Evolutionary conservation across 2,113 vertebrate species (phyloP), one percentile per base, ranked within the genome.

Genomic region (Xiphorhynchus elegans): DNA sequence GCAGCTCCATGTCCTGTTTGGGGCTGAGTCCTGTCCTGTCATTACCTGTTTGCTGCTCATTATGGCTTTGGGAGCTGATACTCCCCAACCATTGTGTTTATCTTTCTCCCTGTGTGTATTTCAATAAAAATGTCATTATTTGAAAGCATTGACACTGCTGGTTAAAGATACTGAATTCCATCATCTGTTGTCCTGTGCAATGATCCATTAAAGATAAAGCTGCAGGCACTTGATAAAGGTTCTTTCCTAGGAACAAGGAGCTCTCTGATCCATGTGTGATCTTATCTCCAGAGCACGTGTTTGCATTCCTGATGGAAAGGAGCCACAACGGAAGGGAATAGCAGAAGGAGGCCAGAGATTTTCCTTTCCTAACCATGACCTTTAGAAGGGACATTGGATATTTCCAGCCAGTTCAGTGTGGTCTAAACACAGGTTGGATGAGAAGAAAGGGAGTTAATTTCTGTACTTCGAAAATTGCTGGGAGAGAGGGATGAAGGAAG

Each of bases 61-160:
- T 95, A 66, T 15, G 67, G 53, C 78, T 92, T 62, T 82, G 91
- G 25, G 56, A 81, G 83, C 37, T 73, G 85, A 70, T 79, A n/a
- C 52, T 86, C 69, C 68, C 55, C 52, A 67, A 77, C 69, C 72
- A 50, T 64, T 77, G 49, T 91, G 87, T 91, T 95, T 96, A 88
- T 97, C 96, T 97, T 42, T 21, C 70, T 49, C 59, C 50, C 95
- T 42, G 50, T 28, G 46, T 87, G 84, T 37, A 44, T 95, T 95
- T 93, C 91, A 93, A 55, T 96, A 78, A 88, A 96, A 97, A 92
- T 78, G 92, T 86, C 96, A 35, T 95, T 96, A 93, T 96, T 95
- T 95, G 96, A 81, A 93, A 49, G 94, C 93, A 49, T 82, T 82
- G 93, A 69, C 75, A 44, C 86, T n/a, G 86, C 83, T 83, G 91